phyloP scores from a whole-genome alignment of 2,113 vertebrate genomes.

The Hyperoodon ampullatus region DNA sequence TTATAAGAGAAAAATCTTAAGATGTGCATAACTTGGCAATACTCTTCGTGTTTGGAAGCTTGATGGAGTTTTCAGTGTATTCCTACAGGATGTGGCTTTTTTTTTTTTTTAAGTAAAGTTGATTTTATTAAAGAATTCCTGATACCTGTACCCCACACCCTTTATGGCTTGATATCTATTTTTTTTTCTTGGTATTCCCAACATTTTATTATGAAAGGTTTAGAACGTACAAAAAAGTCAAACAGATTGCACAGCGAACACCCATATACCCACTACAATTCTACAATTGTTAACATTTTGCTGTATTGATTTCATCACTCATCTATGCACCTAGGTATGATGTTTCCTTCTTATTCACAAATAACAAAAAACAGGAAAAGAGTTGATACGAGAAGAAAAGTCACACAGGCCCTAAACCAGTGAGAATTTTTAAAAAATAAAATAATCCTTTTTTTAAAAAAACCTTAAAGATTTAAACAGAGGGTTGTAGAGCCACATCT shows the following conservation, averaged over 20 bases:
- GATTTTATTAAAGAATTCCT: neutral
- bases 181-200: neutral
- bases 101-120: neutral
- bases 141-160: neutral
- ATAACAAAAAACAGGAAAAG: neutral
- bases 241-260: neutral
- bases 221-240: neutral
- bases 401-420: neutral
- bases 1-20: slow-evolving; percentile 72
- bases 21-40: slow-evolving; percentile 74
- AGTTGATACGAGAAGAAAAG: neutral
- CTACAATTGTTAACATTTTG: neutral
- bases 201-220: neutral
- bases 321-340: neutral
- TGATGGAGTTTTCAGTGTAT: slow-evolving; percentile 52
- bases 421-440: slow-evolving; percentile 1
- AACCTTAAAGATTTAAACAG: neutral
- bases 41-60: slow-evolving; percentile 53
- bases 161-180: neutral
- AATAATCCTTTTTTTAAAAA: neutral
- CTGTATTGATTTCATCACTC: neutral
- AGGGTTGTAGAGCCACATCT: neutral
- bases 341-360: slow-evolving; percentile 19
- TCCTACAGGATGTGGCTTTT: neutral
- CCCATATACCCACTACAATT: neutral